phyloP scores from a whole-genome alignment of 2,888 invertebrate species.

The Philereme transversata region DNA sequence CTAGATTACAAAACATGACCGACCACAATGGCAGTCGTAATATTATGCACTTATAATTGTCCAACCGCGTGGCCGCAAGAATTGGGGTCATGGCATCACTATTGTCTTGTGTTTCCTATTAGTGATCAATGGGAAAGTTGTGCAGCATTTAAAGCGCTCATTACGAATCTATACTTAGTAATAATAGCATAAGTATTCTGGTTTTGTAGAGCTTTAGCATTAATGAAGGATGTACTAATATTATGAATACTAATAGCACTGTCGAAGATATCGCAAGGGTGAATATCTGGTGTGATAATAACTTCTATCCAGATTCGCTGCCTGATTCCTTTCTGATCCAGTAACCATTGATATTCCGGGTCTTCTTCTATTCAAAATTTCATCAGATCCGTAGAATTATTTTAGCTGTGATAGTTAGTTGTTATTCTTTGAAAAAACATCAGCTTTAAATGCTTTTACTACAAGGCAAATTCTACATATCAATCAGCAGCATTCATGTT shows the following conservation, averaged over 20 bases:
- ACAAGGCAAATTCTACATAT: too few species aligned
- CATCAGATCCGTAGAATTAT: too few species aligned
- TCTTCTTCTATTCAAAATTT: too few species aligned
- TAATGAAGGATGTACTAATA: conserved; percentile 7
- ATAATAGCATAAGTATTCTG: conserved; percentile 4
- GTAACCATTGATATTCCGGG: too few species aligned
- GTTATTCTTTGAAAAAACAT: too few species aligned
- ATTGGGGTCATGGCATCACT: conserved; percentile 44
- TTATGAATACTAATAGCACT: not conserved
- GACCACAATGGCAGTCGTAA: conserved; percentile 34
- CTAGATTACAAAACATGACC: conserved; percentile 33
- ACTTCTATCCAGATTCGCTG: too few species aligned
- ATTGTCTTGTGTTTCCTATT: conserved; percentile 40
- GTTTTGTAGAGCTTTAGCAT: not conserved
- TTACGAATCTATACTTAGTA: conserved; percentile 15
- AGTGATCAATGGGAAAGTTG: conserved; percentile 38
- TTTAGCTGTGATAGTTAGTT: too few species aligned
- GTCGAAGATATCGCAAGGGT: too few species aligned
- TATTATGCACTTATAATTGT: conserved; percentile 34
- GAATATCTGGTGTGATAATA: too few species aligned
- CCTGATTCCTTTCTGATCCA: too few species aligned
- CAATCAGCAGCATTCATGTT: too few species aligned
- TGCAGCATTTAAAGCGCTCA: conserved; percentile 24
- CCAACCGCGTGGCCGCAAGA: conserved; percentile 38
- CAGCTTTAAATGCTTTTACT: too few species aligned